Conservation (phyloP, 2,888 invertebrate species). For the Taenaris catops region DNA sequence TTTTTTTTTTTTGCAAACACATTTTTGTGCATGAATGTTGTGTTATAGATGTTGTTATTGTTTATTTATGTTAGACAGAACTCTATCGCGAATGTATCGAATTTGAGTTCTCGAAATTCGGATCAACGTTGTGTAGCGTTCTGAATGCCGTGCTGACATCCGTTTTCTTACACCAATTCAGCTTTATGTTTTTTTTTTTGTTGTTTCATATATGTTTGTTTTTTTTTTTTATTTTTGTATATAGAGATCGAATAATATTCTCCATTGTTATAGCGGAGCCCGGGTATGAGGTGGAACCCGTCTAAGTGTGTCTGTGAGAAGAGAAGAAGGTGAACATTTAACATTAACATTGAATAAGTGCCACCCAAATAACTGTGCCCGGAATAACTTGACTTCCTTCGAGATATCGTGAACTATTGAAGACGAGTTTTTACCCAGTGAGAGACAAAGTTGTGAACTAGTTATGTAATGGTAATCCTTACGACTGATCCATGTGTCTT, state of each 20-base stretch:
- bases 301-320: slow-evolving; percentile 64
- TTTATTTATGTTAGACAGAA: not conserved
- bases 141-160: slow-evolving; percentile 48
- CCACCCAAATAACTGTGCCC: not conserved
- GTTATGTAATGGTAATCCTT: slow-evolving; percentile 17
- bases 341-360: slow-evolving; percentile 1
- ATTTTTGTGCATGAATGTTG: no score
- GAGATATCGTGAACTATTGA: not conserved
- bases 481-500: slow-evolving; percentile 51
- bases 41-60: not conserved
- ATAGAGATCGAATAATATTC: slow-evolving; percentile 32
- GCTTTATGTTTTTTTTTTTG: no score
- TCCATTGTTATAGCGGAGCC: slow-evolving; percentile 64
- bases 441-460: slow-evolving; percentile 23
- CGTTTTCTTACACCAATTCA: slow-evolving; percentile 54
- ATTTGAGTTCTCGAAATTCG: no score
- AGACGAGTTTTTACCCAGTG: slow-evolving; percentile 19
- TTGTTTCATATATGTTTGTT: no score
- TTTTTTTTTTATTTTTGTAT: no score
- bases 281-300: slow-evolving; percentile 70
- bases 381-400: not conserved
- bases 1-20: not conserved
- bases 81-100: no score
- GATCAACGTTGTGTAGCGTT: slow-evolving; percentile 3
- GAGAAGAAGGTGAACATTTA: slow-evolving; percentile 26